phyloP scores from a whole-genome alignment of 2,113 vertebrate genomes.

The Manacus vitellinus region DNA sequence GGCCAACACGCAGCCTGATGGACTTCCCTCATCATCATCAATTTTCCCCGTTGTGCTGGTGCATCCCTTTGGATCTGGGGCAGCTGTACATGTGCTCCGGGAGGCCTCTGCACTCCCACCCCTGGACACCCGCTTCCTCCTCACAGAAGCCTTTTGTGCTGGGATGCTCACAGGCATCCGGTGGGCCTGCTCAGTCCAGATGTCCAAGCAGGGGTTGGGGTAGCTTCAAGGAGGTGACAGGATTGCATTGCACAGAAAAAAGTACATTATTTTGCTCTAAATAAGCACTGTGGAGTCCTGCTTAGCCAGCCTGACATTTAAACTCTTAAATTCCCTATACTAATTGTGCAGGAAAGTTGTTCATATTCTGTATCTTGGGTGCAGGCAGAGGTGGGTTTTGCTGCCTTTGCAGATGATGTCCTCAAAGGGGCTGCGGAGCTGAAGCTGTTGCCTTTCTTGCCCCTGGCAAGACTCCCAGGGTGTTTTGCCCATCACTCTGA shows the following conservation, averaged over 20 bases:
- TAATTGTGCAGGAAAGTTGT: background rate
- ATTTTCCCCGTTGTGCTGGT: background rate
- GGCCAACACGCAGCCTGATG: constrained; percentile 29
- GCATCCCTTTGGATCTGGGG: constrained; percentile 11
- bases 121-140: background rate
- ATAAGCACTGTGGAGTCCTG: background rate
- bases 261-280: background rate
- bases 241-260: background rate
- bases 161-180: background rate
- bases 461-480: rapidly evolving
- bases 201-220: background rate
- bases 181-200: background rate
- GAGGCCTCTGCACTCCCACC: background rate
- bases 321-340: background rate
- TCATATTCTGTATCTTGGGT: background rate
- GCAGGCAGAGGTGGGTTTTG: background rate
- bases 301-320: background rate
- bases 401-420: background rate
- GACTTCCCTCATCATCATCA: constrained; percentile 65
- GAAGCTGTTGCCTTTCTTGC: background rate
- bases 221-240: background rate
- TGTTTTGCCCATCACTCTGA: rapidly evolving
- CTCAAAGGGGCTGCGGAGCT: background rate
- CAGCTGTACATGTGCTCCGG: constrained; percentile 39
- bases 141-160: constrained; percentile 52